A percentile compares a stretch with the other conserved stretches of the same genome.
Evolutionary conservation across 2,888 invertebrate species (phyloP).

Genomic region (Cryptocephalus primarius): DNA sequence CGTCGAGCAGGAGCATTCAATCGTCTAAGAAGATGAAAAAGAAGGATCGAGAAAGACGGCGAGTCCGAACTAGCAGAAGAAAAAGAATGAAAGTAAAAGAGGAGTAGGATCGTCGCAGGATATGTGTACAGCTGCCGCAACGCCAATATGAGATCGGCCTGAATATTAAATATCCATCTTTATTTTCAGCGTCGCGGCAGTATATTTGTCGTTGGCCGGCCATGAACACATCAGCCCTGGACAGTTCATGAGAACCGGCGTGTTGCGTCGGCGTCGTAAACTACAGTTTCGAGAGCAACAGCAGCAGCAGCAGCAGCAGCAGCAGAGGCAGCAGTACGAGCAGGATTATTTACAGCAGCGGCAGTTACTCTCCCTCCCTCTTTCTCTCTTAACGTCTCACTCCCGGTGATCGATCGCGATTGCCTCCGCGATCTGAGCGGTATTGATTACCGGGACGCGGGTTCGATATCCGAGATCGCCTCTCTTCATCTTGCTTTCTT

Average conservation of each 20-base stretch:
- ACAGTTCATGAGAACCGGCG: constrained; percentile 30
- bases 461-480: too few species aligned
- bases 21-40: too few species aligned
- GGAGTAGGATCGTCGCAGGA: constrained; percentile 10
- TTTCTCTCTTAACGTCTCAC: constrained; percentile 26
- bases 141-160: constrained; percentile 17
- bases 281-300: too few species aligned
- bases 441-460: constrained; percentile 10
- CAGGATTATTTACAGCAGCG: too few species aligned
- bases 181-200: constrained; percentile 23
- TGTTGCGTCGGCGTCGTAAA: constrained; percentile 5
- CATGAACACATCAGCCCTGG: constrained; percentile 7
- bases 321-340: too few species aligned
- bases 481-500: too few species aligned
- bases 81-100: constrained; percentile 3
- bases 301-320: too few species aligned
- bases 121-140: constrained; percentile 10
- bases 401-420: constrained; percentile 16
- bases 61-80: not conserved
- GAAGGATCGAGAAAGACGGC: too few species aligned
- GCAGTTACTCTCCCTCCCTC: constrained; percentile 5
- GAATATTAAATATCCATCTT: constrained; percentile 29
- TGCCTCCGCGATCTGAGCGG: constrained; percentile 8
- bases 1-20: too few species aligned
- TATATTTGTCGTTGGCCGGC: constrained; percentile 25